A percentile compares a stretch with the other conserved stretches of the same genome.
phyloP scores from a whole-genome alignment of 2,797 vertebrate species.

The Sebastiscus tertius region DNA sequence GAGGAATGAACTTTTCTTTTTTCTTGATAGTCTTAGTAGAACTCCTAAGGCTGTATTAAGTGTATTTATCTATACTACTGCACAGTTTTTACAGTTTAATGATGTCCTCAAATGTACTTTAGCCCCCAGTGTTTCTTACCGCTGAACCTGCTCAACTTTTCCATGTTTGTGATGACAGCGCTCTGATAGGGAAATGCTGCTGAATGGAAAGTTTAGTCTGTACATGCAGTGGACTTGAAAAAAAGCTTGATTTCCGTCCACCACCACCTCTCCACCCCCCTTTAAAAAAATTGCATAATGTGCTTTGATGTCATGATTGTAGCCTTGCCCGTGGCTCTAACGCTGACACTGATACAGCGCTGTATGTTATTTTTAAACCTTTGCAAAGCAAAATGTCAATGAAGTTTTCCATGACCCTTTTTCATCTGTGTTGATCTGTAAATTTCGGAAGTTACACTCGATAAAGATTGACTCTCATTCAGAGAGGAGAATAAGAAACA shows the following conservation, averaged over 20 bases:
- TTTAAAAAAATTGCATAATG: slow-evolving; percentile 73
- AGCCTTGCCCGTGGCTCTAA: slow-evolving; percentile 69
- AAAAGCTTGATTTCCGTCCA: slow-evolving; percentile 68
- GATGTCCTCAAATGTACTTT: slow-evolving; percentile 23
- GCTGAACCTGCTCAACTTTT: slow-evolving; percentile 57
- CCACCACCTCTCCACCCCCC: slow-evolving; percentile 36
- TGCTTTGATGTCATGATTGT: slow-evolving; percentile 74
- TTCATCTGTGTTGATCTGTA: slow-evolving; percentile 78
- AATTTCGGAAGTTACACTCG: slow-evolving; percentile 72
- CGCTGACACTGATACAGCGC: slow-evolving; percentile 69
- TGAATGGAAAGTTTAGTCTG: slow-evolving; percentile 75
- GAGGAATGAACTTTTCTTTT: neutral
- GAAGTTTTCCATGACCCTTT: slow-evolving; percentile 79
- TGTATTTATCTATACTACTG: slow-evolving; percentile 18
- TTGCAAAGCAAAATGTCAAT: slow-evolving; percentile 78
- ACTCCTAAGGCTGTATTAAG: neutral
- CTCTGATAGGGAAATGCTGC: slow-evolving; percentile 60
- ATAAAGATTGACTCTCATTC: slow-evolving; percentile 69
- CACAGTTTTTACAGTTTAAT: slow-evolving; percentile 24
- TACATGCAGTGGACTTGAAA: slow-evolving; percentile 62
- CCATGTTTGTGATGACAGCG: slow-evolving; percentile 52
- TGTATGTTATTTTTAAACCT: slow-evolving; percentile 83
- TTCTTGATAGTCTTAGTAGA: neutral
- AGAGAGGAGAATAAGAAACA: slow-evolving; percentile 30
- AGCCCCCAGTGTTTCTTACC: slow-evolving; percentile 41